A percentile compares a stretch with the other conserved stretches of the same genome.
Evolutionary conservation across 2,113 vertebrate genomes (phyloP).

Genomic region (Nyctibius bracteatus): DNA sequence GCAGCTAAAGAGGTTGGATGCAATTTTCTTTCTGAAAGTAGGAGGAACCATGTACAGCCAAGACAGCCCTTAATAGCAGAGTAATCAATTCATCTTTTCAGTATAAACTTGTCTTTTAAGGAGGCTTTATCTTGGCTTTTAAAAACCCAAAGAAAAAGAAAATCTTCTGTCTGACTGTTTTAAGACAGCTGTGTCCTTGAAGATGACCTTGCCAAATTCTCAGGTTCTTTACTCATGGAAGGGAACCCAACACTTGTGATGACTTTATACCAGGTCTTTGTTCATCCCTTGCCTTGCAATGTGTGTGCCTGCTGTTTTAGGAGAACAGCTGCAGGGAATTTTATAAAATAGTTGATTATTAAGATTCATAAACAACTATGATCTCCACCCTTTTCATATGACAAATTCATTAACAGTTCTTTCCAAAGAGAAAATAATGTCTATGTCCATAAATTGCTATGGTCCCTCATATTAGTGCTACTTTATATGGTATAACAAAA

Average conservation of each 20-base stretch:
- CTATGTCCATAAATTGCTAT: background rate
- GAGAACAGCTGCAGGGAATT: background rate
- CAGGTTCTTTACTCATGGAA: background rate
- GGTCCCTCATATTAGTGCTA: background rate
- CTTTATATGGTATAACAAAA: background rate
- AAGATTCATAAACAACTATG: background rate
- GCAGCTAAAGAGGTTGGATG: background rate
- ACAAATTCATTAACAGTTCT: background rate
- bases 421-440: background rate
- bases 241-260: background rate
- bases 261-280: background rate
- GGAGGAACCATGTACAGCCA: background rate
- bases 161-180: background rate
- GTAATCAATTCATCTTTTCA: background rate
- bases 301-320: accelerated
- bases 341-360: background rate
- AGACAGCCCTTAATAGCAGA: background rate
- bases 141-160: background rate
- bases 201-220: background rate
- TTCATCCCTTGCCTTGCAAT: background rate
- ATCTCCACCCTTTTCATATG: background rate
- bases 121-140: background rate
- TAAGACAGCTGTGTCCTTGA: background rate
- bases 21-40: background rate
- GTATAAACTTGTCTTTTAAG: background rate